Percentiles rank a stretch among this genome's conserved stretches.
These are phyloP conservation scores for Amorpha juglandis DNA, from an alignment of 2,888 invertebrate genomes.

Conservation along the genomic window DNA sequence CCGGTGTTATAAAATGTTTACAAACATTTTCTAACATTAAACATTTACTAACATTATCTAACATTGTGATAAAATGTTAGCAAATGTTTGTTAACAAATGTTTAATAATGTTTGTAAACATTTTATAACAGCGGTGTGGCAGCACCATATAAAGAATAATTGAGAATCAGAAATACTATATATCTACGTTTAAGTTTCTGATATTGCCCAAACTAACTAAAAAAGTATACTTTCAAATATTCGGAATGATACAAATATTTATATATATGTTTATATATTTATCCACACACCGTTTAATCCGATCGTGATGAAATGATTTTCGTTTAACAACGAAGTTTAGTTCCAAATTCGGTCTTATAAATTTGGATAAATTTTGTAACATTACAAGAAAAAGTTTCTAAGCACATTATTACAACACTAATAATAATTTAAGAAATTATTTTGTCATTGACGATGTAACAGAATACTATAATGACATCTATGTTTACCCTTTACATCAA, in stretches of 20 bases:
- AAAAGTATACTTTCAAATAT: background rate
- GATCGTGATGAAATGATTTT: background rate
- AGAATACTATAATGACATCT: slow-evolving; percentile 23
- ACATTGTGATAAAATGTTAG: no score
- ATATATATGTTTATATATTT: background rate
- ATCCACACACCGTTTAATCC: background rate
- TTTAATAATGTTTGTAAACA: no score
- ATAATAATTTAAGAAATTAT: slow-evolving; percentile 12
- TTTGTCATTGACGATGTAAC: slow-evolving; percentile 37
- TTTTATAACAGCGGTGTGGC: no score
- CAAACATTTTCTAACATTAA: no score
- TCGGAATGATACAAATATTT: background rate
- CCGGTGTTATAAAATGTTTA: no score
- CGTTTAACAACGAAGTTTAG: background rate
- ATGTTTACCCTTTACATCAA: slow-evolving; percentile 31
- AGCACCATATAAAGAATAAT: no score
- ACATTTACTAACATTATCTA: no score
- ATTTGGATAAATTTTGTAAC: background rate
- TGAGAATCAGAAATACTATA: no score
- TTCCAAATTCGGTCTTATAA: background rate
- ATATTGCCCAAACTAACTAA: background rate
- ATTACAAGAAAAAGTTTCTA: slow-evolving; percentile 1
- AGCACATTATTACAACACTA: background rate
- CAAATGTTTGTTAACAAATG: no score
- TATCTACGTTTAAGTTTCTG: background rate